Base-by-base conservation (phyloP, 2,888 invertebrate species). In the Lithophane leautieri region DNA sequence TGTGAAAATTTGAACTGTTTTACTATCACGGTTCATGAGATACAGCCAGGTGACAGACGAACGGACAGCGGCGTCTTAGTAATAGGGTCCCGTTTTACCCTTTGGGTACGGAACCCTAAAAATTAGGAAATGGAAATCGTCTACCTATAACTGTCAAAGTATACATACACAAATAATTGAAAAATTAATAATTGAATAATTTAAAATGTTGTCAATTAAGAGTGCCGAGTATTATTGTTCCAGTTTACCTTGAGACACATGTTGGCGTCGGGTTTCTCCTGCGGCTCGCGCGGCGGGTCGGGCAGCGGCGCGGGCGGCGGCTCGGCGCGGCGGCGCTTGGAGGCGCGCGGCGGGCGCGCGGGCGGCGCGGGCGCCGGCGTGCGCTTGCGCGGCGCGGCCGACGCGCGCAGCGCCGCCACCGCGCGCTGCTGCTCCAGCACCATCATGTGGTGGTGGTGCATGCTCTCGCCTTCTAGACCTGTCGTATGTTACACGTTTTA, bases 261-360 rank as follows among this genome's bases (percentile, higher is more conserved):
- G 91, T 98, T 98, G 1, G 98, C 98, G 92, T 98, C 98, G 0
- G 98, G 98, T 88, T 98, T 98, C 93, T 98, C 98, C 0, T 95
- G 95, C 40, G 98, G 97, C 91, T 98, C 97, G n/a, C 97, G 94
- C 54, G 97, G 97, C 76, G 97, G 97, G 73, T 97, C 97, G 73
- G 97, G 95, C 85, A 96, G 94, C 86, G 83, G 83, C 83, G 96
- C 94, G 82, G 97, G 96, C 81, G 97, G 95, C 69, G 96, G 92
- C 83, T 91, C 94, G 78, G 91, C 91, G 83, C 94, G 92, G 68
- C 93, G 91, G 0, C 94, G 92, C 90, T 93, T 95, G 87, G 90
- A n/a, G 12, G 90, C 2, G 80, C 92, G 91, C 42, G 96, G 91
- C 54, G 96, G 94, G 63, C 95, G 95, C 84, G 96, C 93, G 79